Conservation (phyloP, 2,113 vertebrate species). For the Cricetomys ansorgei region DNA sequence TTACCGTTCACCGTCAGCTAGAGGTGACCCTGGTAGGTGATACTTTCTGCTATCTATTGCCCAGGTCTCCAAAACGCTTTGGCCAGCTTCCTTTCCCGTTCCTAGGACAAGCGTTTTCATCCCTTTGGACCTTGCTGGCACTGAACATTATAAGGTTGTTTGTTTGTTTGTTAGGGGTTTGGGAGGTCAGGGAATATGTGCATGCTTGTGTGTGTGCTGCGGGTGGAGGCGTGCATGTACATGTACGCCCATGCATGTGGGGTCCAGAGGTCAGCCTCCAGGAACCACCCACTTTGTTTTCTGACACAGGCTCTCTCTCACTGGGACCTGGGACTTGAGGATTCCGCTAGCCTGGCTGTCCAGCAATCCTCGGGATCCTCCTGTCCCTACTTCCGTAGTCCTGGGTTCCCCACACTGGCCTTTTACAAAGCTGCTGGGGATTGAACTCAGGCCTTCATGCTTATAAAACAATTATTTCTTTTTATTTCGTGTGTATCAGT, state of each 20-base stretch:
- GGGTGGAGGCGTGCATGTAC: neutral
- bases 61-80: neutral
- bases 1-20: no score
- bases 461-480: neutral
- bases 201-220: no score
- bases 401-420: neutral
- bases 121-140: neutral
- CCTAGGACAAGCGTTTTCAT: neutral
- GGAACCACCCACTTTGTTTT: neutral
- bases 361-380: neutral
- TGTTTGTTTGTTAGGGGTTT: no score
- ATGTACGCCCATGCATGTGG: neutral
- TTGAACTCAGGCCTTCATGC: neutral
- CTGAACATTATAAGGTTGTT: neutral
- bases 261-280: neutral
- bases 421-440: neutral
- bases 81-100: neutral
- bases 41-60: neutral
- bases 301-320: neutral
- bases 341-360: no score
- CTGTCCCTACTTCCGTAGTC: neutral
- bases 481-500: neutral
- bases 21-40: neutral
- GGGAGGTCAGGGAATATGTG: neutral
- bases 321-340: no score